phyloP scores from a whole-genome alignment of 2,113 vertebrate species.

The Gymnogyps californianus region DNA sequence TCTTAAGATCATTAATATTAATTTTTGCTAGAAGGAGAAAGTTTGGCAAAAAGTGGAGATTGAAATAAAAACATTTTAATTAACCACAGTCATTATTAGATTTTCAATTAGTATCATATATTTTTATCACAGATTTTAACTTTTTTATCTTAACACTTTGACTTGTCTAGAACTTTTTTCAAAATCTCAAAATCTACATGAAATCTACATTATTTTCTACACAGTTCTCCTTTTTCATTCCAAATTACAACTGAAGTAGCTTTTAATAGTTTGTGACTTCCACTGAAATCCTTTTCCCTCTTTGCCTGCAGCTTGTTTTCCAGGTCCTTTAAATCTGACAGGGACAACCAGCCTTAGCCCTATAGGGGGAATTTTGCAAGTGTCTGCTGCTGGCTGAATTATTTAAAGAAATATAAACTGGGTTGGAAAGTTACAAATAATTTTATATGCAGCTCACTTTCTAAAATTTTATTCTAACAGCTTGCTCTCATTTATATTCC shows the following conservation, averaged over 20 bases:
- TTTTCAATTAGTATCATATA: background rate
- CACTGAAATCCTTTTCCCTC: background rate
- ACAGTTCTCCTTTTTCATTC: background rate
- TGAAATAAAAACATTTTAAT: background rate
- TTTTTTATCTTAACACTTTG: background rate
- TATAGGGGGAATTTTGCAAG: background rate
- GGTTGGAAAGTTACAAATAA: background rate
- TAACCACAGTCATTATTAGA: background rate
- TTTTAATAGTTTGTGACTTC: conserved; percentile 18
- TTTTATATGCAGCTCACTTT: background rate
- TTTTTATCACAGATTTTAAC: background rate
- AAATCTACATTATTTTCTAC: background rate
- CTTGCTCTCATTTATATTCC: background rate
- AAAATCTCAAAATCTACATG: background rate
- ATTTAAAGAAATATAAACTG: background rate
- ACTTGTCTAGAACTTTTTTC: background rate
- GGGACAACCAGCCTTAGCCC: background rate
- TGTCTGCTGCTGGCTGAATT: background rate
- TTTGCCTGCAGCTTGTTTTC: conserved; percentile 8
- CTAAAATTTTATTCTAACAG: background rate
- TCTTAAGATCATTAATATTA: background rate
- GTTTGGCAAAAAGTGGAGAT: background rate
- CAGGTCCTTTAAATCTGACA: conserved; percentile 33
- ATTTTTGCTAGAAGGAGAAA: background rate
- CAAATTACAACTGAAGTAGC: background rate